A percentile compares a stretch with the other conserved stretches of the same genome.
Conservation (phyloP, 2,797 vertebrate genomes). For the Tragelaphus eurycerus region DNA sequence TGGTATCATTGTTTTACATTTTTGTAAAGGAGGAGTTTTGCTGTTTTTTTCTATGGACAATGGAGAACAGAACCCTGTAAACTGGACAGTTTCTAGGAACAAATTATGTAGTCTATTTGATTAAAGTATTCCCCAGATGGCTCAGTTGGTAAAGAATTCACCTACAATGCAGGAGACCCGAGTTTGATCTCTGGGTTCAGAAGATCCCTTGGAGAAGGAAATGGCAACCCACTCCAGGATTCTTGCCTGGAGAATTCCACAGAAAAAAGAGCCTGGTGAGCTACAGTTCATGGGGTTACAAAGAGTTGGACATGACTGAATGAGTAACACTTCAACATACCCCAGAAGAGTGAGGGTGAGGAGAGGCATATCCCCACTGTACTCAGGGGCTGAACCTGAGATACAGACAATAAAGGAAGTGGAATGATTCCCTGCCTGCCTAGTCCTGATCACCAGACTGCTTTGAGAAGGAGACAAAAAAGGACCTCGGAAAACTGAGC, state of each 20-base stretch:
- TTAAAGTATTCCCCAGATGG: not conserved
- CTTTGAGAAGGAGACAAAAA: not conserved
- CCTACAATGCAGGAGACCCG: no score
- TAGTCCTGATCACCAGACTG: not conserved
- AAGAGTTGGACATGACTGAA: no score
- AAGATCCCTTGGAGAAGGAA: no score
- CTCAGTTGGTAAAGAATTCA: no score
- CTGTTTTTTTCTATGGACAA: not conserved
- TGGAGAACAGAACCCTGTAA: not conserved
- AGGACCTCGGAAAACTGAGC: not conserved
- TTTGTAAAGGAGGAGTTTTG: not conserved
- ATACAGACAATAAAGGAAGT: not conserved
- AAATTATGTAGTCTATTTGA: not conserved
- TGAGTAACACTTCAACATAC: not conserved
- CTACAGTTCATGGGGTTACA: no score
- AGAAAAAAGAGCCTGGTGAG: no score
- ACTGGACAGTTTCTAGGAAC: not conserved
- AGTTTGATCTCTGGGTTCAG: no score
- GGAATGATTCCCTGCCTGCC: not conserved
- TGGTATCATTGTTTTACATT: not conserved
- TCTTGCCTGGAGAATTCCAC: no score
- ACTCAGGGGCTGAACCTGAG: not conserved
- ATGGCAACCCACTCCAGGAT: no score
- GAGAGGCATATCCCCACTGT: not conserved
- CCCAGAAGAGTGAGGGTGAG: not conserved